Conservation (phyloP, 2,888 invertebrate species). For the Xanthorhoe spadicearia region DNA sequence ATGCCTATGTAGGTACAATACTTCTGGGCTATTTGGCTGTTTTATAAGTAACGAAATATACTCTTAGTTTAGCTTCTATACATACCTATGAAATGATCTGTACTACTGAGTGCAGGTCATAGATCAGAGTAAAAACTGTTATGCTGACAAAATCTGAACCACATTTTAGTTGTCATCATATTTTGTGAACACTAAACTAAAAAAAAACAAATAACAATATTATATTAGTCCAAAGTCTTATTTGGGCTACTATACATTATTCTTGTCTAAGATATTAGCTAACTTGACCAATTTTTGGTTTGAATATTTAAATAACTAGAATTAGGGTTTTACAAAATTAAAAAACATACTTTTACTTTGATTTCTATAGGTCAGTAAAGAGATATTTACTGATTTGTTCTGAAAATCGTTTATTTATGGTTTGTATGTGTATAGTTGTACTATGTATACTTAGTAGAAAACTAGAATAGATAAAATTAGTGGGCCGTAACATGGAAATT, state of each 20-base stretch:
- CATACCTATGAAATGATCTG: background rate
- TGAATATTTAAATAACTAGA: background rate
- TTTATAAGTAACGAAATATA: background rate
- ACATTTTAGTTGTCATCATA: too few relatives aligned
- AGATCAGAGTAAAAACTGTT: too few relatives aligned
- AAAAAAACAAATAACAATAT: background rate
- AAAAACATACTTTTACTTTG: background rate
- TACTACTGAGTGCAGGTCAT: background rate
- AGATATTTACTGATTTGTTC: constrained; percentile 1
- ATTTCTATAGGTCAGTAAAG: constrained; percentile 9
- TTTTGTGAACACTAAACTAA: too few relatives aligned
- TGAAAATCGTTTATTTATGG: constrained; percentile 28
- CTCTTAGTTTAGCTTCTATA: background rate
- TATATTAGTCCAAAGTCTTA: background rate
- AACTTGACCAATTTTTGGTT: background rate
- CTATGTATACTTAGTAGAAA: constrained; percentile 17
- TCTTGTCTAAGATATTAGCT: background rate
- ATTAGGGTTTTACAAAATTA: background rate
- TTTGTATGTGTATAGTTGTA: constrained; percentile 38
- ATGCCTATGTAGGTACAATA: background rate
- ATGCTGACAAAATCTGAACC: too few relatives aligned
- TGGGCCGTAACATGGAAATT: constrained; percentile 14
- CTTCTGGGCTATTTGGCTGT: background rate
- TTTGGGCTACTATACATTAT: background rate
- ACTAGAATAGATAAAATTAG: constrained; percentile 9